Conservation (phyloP, 2,113 vertebrate genomes). For the Aegotheles bennettii region DNA sequence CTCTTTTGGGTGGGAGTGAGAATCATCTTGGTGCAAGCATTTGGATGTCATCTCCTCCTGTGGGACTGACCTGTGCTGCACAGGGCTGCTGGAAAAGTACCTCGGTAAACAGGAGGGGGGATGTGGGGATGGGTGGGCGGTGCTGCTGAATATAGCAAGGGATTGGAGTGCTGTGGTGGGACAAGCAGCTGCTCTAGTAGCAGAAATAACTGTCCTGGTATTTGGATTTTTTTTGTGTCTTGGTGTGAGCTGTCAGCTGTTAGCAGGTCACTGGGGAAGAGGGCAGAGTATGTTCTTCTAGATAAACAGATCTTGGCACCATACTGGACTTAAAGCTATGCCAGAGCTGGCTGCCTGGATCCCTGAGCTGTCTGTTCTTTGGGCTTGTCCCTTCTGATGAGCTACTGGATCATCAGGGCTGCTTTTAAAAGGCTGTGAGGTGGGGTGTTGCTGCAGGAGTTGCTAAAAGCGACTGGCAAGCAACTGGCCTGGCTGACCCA, state of each 20-base stretch:
- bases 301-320: neutral
- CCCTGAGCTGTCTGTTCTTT: neutral
- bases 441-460: neutral
- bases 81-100: slow-evolving; percentile 56
- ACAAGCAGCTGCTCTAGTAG: slow-evolving; percentile 27
- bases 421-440: neutral
- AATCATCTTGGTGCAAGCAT: neutral
- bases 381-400: neutral
- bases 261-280: neutral
- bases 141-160: slow-evolving; percentile 38
- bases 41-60: neutral
- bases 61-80: neutral
- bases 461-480: neutral
- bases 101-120: slow-evolving; percentile 25
- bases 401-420: neutral
- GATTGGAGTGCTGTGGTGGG: neutral
- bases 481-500: neutral
- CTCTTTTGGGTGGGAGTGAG: neutral
- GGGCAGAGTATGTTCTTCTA: neutral
- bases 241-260: slow-evolving; percentile 25
- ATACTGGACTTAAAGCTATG: neutral
- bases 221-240: neutral
- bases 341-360: neutral
- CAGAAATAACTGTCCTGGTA: slow-evolving; percentile 46
- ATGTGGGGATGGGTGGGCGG: neutral